Evolutionary conservation across 2,113 vertebrate genomes (phyloP).

Genomic region (Heteronetta atricapilla): DNA sequence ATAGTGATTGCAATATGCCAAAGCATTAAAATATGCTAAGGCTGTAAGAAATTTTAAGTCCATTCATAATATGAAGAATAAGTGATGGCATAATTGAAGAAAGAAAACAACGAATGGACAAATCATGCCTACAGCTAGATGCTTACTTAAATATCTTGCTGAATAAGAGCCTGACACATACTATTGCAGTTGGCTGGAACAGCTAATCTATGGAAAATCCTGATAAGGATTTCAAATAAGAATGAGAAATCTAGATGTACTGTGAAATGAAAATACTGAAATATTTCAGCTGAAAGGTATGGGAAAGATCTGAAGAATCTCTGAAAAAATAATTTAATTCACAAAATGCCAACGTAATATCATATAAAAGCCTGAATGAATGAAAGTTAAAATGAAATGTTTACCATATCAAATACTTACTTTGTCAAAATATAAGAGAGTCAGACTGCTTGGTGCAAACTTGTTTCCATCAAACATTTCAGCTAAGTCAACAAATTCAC

Average conservation of each 20-base stretch:
- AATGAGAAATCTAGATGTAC: slow-evolving; percentile 8
- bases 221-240: slow-evolving; percentile 20
- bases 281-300: slow-evolving; percentile 17
- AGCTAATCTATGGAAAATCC: not conserved
- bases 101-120: not conserved
- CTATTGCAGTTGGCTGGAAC: not conserved
- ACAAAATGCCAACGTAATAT: not conserved
- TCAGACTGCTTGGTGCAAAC: not conserved
- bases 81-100: not conserved
- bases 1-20: not conserved
- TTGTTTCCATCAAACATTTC: slow-evolving; percentile 6
- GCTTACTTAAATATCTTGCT: slow-evolving; percentile 33
- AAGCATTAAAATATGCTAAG: not conserved
- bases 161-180: not conserved
- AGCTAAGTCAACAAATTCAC: slow-evolving; percentile 18
- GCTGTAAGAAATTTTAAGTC: not conserved
- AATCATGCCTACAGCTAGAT: not conserved
- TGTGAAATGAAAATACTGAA: slow-evolving; percentile 28
- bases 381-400: slow-evolving; percentile 39
- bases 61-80: not conserved
- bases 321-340: slow-evolving; percentile 32
- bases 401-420: slow-evolving; percentile 34
- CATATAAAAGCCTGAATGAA: not conserved
- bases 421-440: not conserved
- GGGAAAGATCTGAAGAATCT: slow-evolving; percentile 29